A percentile compares a stretch with the other conserved stretches of the same genome.
phyloP scores from a whole-genome alignment of 2,888 invertebrate genomes.

The Tipula confusa region DNA sequence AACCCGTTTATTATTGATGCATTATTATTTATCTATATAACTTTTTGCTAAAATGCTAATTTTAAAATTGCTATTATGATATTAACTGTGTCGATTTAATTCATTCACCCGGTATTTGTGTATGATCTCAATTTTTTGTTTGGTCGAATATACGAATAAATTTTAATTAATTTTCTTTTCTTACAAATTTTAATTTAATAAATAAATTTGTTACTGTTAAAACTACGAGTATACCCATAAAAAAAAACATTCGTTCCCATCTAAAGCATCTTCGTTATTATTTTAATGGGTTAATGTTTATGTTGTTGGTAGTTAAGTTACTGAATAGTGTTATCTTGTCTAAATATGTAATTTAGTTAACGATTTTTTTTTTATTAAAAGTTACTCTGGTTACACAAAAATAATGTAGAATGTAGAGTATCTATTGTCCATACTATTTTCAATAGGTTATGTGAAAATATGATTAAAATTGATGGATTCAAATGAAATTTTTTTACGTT shows the following conservation, averaged over 20 bases:
- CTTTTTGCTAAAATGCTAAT: too few species aligned
- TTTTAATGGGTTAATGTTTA: not conserved
- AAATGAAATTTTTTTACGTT: too few species aligned
- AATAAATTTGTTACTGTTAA: constrained; percentile 12
- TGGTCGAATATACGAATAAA: not conserved
- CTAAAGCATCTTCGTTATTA: not conserved
- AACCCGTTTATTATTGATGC: too few species aligned
- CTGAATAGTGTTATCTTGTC: not conserved
- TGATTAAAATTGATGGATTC: too few species aligned
- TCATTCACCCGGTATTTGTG: too few species aligned
- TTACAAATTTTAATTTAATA: not conserved
- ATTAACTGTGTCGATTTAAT: too few species aligned
- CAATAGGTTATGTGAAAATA: too few species aligned
- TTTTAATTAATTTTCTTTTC: not conserved
- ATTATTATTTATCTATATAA: too few species aligned
- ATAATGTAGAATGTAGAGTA: not conserved
- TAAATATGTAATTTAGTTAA: too few species aligned
- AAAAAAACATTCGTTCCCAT: not conserved
- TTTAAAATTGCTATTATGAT: too few species aligned
- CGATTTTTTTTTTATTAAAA: too few species aligned
- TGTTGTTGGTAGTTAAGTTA: not conserved
- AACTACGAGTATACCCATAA: not conserved
- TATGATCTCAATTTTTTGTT: not conserved
- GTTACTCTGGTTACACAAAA: not conserved
- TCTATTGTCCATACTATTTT: too few species aligned